Conservation (phyloP, 2,113 vertebrate species). For the Micronisus gabar region DNA sequence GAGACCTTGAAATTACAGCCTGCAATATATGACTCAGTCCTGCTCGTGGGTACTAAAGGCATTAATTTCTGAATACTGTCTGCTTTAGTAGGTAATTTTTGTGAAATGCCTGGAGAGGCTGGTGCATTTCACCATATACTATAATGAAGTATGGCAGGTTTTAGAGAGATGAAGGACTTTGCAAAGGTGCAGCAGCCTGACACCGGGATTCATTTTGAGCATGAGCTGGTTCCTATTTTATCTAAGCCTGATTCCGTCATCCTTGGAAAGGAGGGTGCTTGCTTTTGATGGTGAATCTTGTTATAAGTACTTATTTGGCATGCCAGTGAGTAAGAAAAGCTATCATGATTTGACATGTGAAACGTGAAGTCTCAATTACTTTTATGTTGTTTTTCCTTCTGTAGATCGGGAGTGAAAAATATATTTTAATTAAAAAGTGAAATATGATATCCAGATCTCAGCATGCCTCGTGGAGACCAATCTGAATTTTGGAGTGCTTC, state of each 20-base stretch:
- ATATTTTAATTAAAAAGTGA: conserved; percentile 62
- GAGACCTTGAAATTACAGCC: conserved; percentile 36
- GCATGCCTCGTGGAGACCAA: not conserved
- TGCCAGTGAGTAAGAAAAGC: conserved; percentile 26
- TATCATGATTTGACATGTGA: conserved; percentile 31
- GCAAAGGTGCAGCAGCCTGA: conserved; percentile 53
- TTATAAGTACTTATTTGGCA: conserved; percentile 43
- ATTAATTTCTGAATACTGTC: conserved; percentile 34
- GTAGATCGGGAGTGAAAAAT: not conserved
- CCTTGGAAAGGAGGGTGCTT: conserved; percentile 13
- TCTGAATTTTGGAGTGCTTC: conserved; percentile 23
- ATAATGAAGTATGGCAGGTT: conserved; percentile 17
- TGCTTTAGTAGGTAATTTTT: conserved; percentile 33
- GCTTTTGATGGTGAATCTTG: conserved; percentile 54
- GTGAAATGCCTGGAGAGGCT: not conserved
- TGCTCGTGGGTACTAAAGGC: not conserved
- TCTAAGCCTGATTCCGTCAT: conserved; percentile 58
- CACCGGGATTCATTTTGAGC: conserved; percentile 29
- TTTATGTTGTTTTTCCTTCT: conserved; percentile 58
- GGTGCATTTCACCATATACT: not conserved
- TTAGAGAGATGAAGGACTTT: conserved; percentile 48
- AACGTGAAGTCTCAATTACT: conserved; percentile 62
- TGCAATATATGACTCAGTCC: not conserved
- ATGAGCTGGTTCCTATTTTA: conserved; percentile 44
- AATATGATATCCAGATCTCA: conserved; percentile 12